These are phyloP conservation scores for Itoplectis maculator DNA, from an alignment of 2,888 invertebrate species.

Conservation along the genomic window DNA sequence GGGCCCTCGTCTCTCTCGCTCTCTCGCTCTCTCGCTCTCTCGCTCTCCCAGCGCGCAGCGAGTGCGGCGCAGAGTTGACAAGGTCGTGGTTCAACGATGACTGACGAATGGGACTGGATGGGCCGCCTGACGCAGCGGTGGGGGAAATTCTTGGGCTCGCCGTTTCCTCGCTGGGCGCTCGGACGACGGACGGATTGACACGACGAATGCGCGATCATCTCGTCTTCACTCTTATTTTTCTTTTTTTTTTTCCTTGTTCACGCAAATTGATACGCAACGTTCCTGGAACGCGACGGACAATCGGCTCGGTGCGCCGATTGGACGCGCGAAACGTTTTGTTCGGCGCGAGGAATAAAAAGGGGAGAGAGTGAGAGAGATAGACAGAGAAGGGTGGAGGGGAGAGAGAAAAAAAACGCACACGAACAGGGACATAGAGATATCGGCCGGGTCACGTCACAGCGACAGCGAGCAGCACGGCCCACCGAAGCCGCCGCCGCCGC, in stretches of 20 bases:
- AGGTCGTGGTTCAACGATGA: slow-evolving; percentile 69
- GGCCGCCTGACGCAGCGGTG: slow-evolving; percentile 58
- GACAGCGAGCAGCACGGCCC: slow-evolving; percentile 48
- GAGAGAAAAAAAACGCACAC: slow-evolving; percentile 4
- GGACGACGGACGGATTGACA: slow-evolving; percentile 39
- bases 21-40: too few species aligned
- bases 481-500: slow-evolving; percentile 11
- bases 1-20: background rate
- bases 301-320: background rate
- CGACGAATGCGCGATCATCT: background rate
- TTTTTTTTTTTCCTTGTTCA: background rate
- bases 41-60: background rate
- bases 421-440: slow-evolving; percentile 28
- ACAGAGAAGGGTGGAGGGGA: background rate
- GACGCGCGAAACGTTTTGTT: background rate
- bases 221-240: too few species aligned
- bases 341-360: background rate
- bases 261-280: slow-evolving; percentile 6
- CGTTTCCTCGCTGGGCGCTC: slow-evolving; percentile 17
- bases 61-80: slow-evolving; percentile 64
- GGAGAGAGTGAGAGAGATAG: too few species aligned
- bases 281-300: slow-evolving; percentile 17
- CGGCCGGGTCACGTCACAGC: slow-evolving; percentile 62
- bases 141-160: slow-evolving; percentile 38
- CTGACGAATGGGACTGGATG: slow-evolving; percentile 67